Evolutionary conservation across 2,113 vertebrate genomes (phyloP).

Genomic region (Pteronura brasiliensis): DNA sequence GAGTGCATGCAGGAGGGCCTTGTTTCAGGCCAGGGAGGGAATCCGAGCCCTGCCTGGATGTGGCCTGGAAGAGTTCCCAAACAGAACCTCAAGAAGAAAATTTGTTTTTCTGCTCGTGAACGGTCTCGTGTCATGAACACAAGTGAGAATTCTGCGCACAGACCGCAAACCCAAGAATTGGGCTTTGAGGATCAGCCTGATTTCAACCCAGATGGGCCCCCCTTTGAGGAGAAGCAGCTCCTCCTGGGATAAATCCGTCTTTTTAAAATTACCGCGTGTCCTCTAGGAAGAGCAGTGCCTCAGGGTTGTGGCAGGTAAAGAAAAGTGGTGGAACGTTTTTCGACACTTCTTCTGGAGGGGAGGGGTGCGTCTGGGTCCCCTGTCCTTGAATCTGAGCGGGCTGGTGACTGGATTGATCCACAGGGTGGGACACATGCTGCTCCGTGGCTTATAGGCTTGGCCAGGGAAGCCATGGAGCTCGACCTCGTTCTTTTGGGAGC

Average conservation of each 20-base stretch:
- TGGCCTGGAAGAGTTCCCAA: background rate
- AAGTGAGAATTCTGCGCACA: background rate
- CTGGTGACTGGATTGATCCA: background rate
- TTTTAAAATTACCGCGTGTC: rapidly evolving
- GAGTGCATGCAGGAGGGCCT: too few species aligned
- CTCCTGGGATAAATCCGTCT: background rate
- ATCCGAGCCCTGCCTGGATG: background rate
- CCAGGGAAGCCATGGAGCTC: background rate
- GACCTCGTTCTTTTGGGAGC: too few species aligned
- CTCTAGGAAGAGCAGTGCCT: background rate
- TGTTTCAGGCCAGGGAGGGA: background rate
- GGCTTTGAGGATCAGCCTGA: background rate
- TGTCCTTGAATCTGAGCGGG: too few species aligned
- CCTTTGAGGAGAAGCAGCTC: background rate
- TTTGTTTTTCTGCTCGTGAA: background rate
- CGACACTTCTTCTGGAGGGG: background rate
- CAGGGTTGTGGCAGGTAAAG: too few species aligned
- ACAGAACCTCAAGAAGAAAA: background rate
- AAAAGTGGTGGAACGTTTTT: background rate
- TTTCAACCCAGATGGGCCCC: background rate
- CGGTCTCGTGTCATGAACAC: background rate
- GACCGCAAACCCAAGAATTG: background rate
- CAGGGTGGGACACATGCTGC: background rate
- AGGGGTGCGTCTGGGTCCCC: background rate
- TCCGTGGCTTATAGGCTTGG: background rate